These are phyloP conservation scores for Papilio dardanus DNA, from an alignment of 1,140 invertebrate species.

Conservation along the genomic window DNA sequence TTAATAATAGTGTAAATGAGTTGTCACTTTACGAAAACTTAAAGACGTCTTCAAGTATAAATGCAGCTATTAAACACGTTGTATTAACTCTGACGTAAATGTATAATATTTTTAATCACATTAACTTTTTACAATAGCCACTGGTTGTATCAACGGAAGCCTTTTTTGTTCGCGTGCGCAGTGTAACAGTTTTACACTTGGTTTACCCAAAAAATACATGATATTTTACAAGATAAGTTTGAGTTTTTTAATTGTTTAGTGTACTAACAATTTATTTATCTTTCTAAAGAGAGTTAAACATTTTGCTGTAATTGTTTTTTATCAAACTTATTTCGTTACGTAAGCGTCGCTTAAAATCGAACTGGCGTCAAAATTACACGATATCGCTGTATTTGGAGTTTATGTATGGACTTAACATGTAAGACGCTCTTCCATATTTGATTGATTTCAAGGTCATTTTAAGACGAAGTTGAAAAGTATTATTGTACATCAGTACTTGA, in stretches of 20 bases:
- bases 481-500: not conserved
- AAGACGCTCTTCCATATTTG: too few relatives aligned
- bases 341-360: too few relatives aligned
- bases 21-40: not conserved
- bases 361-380: too few relatives aligned
- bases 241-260: not conserved
- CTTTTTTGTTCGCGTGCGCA: not conserved
- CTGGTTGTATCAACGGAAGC: not conserved
- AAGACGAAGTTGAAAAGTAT: not conserved
- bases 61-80: not conserved
- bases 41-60: not conserved
- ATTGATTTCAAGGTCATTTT: not conserved
- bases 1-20: not conserved
- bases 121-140: not conserved
- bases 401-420: too few relatives aligned
- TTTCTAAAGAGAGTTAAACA: too few relatives aligned
- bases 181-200: slow-evolving; percentile 14
- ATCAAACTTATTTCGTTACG: too few relatives aligned
- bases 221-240: not conserved
- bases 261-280: too few relatives aligned
- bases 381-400: too few relatives aligned
- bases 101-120: slow-evolving; percentile 19
- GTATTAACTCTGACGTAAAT: slow-evolving; percentile 8
- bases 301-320: too few relatives aligned
- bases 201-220: not conserved